Evolutionary conservation across 2,888 invertebrate genomes (phyloP), one percentile per base, ranked within the genome.

Genomic region (Latheticus oryzae): DNA sequence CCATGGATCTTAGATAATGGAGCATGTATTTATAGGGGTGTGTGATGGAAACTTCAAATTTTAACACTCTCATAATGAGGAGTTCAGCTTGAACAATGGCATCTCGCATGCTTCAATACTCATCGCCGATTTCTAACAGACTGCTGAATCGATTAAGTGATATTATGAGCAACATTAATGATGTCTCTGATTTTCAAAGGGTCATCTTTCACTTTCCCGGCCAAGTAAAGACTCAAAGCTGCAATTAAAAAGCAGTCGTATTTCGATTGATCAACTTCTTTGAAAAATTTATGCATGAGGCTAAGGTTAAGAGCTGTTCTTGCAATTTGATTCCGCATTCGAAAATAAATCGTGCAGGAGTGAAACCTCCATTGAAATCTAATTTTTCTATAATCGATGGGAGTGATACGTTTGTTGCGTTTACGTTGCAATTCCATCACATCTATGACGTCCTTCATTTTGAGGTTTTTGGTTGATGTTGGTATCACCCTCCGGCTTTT

Each of bases 151-250:
- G 85, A 73, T 96, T 92, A 15, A 96, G 82, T 0, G 92, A 92
- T 93, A 72, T 90, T 90, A 70, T 95, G 88, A 5, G 93, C 87
- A 16, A 97, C 95, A 78, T 97, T 97, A 71, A 97, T 93, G 12
- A 97, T 90, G 77, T 97, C 97, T 50, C 96, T 83, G 51, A 96
- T 85, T 76, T 91, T 91, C 0, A 95, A 81, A 3, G 89, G 85
- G 74, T 97, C 95, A 73, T 96, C 95, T 74, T 96, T 92, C 2
- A 93, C 89, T 82, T 97, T 97, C 0, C 95, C 93, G 47, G 95
- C 95, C 47, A 96, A 82, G 75, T 95, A 97, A n/a, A 97, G 78
- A 28, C 91, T 89, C 0, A 95, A 91, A 1, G 93, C 88, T 37
- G 91, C 95, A 73, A 93, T 91, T 26, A 93, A 76, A 80, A 91